Percentiles rank a stretch among this genome's conserved stretches.
These are phyloP conservation scores for Amphiduros pacificus DNA, from an alignment of 2,888 invertebrate genomes.

Conservation along the genomic window DNA sequence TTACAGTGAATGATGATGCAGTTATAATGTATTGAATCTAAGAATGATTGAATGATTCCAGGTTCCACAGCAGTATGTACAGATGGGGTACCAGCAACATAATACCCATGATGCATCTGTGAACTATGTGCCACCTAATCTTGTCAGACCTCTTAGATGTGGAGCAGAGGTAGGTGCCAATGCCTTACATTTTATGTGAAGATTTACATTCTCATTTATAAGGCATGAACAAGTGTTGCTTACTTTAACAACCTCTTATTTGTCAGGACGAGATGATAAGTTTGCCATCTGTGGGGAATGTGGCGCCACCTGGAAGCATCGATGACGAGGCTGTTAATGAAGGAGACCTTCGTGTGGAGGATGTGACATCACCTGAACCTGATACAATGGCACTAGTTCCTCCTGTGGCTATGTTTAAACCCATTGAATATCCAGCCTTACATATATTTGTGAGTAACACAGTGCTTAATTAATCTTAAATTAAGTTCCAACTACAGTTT, in stretches of 20 bases:
- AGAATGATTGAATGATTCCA: constrained; percentile 18
- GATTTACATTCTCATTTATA: too few species aligned
- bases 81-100: constrained; percentile 45
- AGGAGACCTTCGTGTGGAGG: constrained; percentile 22
- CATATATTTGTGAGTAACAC: constrained; percentile 56
- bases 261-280: constrained; percentile 52
- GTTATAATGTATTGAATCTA: too few species aligned
- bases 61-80: constrained; percentile 53
- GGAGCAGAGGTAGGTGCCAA: constrained; percentile 52
- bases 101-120: constrained; percentile 42
- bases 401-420: constrained; percentile 46
- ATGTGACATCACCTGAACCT: constrained; percentile 13
- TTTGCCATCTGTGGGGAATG: constrained; percentile 29
- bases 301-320: background rate
- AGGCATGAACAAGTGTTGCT: too few species aligned
- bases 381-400: constrained; percentile 34
- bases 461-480: background rate
- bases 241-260: too few species aligned
- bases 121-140: constrained; percentile 49
- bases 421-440: constrained; percentile 55
- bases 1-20: too few species aligned
- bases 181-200: too few species aligned
- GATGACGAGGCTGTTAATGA: constrained; percentile 21
- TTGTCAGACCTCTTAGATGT: constrained; percentile 42
- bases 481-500: too few species aligned